Evolutionary conservation across 2,113 vertebrate species (phyloP).

Genomic region (Pseudorhombus dupliciocellatus): DNA sequence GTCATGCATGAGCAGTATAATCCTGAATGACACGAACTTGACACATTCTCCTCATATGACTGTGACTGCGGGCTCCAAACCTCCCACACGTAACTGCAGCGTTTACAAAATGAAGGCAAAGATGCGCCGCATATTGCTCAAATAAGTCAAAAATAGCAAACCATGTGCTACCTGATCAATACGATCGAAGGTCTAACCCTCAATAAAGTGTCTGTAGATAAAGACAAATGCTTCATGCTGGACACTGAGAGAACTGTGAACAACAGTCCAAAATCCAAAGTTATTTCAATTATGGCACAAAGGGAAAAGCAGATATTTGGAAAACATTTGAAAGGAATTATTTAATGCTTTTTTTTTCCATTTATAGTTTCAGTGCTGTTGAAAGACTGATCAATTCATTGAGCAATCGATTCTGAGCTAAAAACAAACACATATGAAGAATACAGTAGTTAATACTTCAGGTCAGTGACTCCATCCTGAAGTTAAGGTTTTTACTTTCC

Average conservation of each 20-base stretch:
- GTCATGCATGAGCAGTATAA: conserved; percentile 2
- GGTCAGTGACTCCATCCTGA: background rate
- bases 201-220: too few species aligned
- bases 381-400: too few species aligned
- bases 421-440: background rate
- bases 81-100: conserved; percentile 23
- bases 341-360: too few species aligned
- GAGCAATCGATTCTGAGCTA: background rate
- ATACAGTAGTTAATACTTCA: background rate
- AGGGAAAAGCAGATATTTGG: too few species aligned
- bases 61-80: conserved; percentile 16
- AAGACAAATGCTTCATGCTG: background rate
- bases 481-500: background rate
- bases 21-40: conserved; percentile 35
- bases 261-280: too few species aligned
- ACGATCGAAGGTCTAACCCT: too few species aligned
- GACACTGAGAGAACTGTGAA: too few species aligned
- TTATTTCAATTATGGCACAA: too few species aligned
- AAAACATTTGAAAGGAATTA: background rate
- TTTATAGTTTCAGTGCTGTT: too few species aligned
- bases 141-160: background rate
- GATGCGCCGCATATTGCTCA: background rate
- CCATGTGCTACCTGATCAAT: background rate
- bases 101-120: conserved; percentile 11
- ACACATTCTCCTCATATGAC: conserved; percentile 46